A percentile compares a stretch with the other conserved stretches of the same genome.
Conservation (phyloP, 2,113 vertebrate species). For the Leptodactylus fuscus region DNA sequence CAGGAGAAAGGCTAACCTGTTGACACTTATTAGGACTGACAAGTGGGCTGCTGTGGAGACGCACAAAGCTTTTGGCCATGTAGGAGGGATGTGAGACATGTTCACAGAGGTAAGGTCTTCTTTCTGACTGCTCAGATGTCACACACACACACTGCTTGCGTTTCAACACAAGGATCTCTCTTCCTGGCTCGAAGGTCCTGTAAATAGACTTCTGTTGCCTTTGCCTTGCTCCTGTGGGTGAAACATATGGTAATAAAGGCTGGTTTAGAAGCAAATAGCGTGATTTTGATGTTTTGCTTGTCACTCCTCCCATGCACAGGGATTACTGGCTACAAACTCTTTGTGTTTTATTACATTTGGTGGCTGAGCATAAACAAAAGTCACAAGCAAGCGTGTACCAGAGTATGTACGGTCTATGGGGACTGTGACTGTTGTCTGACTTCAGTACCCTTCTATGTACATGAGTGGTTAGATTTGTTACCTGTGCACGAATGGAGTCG, state of each 20-base stretch:
- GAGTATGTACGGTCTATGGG: background rate
- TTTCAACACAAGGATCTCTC: background rate
- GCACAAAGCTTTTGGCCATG: conserved; percentile 71
- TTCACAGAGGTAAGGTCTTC: conserved; percentile 74
- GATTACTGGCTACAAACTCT: conserved; percentile 55
- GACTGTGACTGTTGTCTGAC: background rate
- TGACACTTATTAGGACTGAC: conserved; percentile 71
- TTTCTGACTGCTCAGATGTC: conserved; percentile 24
- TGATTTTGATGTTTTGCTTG: background rate
- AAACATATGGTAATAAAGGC: conserved; percentile 42
- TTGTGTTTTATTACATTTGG: conserved; percentile 30
- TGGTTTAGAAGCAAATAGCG: conserved; percentile 56
- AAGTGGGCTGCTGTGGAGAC: conserved; percentile 70
- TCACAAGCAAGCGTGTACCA: background rate
- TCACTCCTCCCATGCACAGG: conserved; percentile 9
- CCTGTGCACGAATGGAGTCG: background rate
- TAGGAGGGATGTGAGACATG: conserved; percentile 74
- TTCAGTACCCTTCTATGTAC: background rate
- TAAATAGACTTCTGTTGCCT: background rate
- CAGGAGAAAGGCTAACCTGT: conserved; percentile 67
- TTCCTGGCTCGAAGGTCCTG: background rate
- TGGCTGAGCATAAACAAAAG: background rate
- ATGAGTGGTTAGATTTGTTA: background rate
- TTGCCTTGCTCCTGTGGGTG: background rate
- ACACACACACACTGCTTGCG: conserved; percentile 31